Evolutionary conservation across 2,888 invertebrate species (phyloP).

Genomic region (Elaeidobius kamerunicus): DNA sequence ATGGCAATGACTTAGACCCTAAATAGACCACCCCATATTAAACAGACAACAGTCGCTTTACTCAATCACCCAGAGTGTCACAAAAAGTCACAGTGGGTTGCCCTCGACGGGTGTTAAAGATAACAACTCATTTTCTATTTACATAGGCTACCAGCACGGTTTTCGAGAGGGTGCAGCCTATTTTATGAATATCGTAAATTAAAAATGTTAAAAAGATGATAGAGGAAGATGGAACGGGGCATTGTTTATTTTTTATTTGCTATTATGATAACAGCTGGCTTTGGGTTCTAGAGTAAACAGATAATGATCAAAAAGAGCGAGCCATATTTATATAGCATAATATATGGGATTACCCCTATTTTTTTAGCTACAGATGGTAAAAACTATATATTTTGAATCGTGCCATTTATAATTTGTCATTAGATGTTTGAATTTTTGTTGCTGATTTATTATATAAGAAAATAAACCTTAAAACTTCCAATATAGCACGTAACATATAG

Average conservation of each 20-base stretch:
- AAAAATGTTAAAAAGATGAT: slow-evolving; percentile 16
- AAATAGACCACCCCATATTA: slow-evolving; percentile 22
- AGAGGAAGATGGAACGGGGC: slow-evolving; percentile 9
- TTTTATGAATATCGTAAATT: slow-evolving; percentile 26
- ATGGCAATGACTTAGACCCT: too few species aligned
- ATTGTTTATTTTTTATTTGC: slow-evolving; percentile 19
- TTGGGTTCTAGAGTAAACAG: background rate
- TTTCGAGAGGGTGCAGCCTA: slow-evolving; percentile 6
- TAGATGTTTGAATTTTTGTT: too few species aligned
- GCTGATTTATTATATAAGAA: too few species aligned
- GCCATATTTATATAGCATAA: too few species aligned
- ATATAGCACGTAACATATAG: too few species aligned
- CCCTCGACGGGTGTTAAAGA: slow-evolving; percentile 26
- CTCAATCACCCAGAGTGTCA: slow-evolving; percentile 29
- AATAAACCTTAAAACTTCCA: too few species aligned
- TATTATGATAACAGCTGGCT: slow-evolving; percentile 13
- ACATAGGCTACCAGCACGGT: slow-evolving; percentile 23
- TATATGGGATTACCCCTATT: too few species aligned
- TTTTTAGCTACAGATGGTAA: too few species aligned
- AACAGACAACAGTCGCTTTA: slow-evolving; percentile 20
- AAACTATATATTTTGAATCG: too few species aligned
- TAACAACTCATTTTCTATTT: slow-evolving; percentile 30
- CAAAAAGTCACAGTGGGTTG: slow-evolving; percentile 29
- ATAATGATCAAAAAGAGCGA: too few species aligned
- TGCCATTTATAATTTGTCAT: too few species aligned